phyloP scores from a whole-genome alignment of 2,888 invertebrate genomes.

The Sthenelais limicola region DNA sequence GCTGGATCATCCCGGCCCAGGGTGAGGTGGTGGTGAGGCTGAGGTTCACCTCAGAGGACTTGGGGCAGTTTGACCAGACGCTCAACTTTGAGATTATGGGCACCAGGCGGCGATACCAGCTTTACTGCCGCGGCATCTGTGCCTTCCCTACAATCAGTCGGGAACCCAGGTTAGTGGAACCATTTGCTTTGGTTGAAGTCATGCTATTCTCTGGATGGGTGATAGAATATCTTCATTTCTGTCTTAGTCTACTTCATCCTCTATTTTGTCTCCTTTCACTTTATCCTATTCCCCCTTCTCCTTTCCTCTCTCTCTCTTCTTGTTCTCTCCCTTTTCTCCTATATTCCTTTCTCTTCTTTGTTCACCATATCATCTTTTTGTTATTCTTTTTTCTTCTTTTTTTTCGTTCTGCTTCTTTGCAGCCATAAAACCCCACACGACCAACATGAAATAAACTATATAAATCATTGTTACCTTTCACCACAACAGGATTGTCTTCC shows the following conservation, averaged over 20 bases:
- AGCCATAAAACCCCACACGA: too few relatives aligned
- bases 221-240: neutral
- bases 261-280: too few relatives aligned
- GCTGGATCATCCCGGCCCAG: slow-evolving; percentile 71
- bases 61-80: slow-evolving; percentile 73
- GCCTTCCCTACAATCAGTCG: slow-evolving; percentile 72
- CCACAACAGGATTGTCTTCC: slow-evolving; percentile 72
- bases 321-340: neutral
- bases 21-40: slow-evolving; percentile 67
- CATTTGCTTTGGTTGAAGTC: neutral
- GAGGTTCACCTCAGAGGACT: slow-evolving; percentile 70
- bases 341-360: too few relatives aligned
- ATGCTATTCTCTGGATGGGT: too few relatives aligned
- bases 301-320: neutral
- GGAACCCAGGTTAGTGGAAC: slow-evolving; percentile 72
- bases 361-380: too few relatives aligned
- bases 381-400: too few relatives aligned
- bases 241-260: neutral
- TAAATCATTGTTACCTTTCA: too few relatives aligned
- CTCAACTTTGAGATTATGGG: slow-evolving; percentile 72
- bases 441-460: too few relatives aligned
- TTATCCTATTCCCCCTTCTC: neutral
- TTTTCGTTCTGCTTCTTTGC: too few relatives aligned
- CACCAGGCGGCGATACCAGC: slow-evolving; percentile 70
- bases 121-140: slow-evolving; percentile 72